Evolutionary conservation across 1,140 invertebrate genomes (phyloP), one percentile per base, ranked within the genome.

Genomic region (Yoshiicerus persimilis): DNA sequence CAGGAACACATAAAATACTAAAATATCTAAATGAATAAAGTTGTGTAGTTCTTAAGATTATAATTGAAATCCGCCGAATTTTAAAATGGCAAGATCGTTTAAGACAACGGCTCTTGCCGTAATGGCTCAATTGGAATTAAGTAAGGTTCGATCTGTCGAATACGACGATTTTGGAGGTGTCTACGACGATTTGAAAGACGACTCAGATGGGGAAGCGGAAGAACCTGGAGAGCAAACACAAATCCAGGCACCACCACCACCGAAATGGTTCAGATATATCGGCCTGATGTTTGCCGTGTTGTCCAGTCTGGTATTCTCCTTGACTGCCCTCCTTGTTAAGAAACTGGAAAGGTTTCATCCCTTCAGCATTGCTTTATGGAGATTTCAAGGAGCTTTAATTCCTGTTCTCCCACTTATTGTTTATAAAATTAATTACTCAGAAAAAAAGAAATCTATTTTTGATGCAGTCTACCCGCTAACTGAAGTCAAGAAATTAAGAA

Each of bases 321-420:
- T 93, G 34, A 92, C 92, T 41, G 92, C 92, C 11, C 91, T 93
- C 5, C 90, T 93, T 30, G 93, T 93, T 8, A 93, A 93, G 90
- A 87, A 92, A 9, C 77, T 93, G 25, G 86, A 91, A 6, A 89
- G 91, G n/a, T 91, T 93, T 10, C 91, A 92, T 89, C 92, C 92
- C 0, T 90, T 92, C 32, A 91, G 92, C 77, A 91, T 93, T 25
- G 92, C 93, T 10, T 88, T 92, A 10, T 92, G 92, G 88, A 91
- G 93, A 13, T 93, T 93, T 89, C 86, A 92, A 4, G 93, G 92
- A 2, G 91, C 93, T 34, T 89, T 93, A 8, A 47, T 93, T 6
- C 92, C 92, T 10, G 91, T 92, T 13, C 39, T 93, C 11, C 91
- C 92, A 0, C 77, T 92, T 11, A 88, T 93, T 4, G 75, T 92